A percentile compares a stretch with the other conserved stretches of the same genome.
Evolutionary conservation across 2,113 vertebrate genomes (phyloP).

Genomic region (Chlamydotis undulata): DNA sequence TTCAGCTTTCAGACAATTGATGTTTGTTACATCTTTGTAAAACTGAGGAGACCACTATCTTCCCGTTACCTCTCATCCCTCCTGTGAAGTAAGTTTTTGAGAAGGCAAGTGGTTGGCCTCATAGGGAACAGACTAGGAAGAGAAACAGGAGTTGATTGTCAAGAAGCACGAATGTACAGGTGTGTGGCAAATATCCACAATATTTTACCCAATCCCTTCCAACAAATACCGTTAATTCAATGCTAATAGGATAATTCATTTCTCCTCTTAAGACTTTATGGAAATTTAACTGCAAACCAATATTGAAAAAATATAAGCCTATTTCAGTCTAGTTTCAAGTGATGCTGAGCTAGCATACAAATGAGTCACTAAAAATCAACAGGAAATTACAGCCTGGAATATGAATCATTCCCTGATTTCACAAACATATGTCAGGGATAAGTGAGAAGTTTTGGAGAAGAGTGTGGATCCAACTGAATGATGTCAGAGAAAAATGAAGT

Average conservation of each 20-base stretch:
- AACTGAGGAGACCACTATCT: not conserved
- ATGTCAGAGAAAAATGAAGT: not conserved
- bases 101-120: not conserved
- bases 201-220: not conserved
- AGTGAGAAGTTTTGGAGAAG: not conserved
- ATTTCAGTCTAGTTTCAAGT: not conserved
- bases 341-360: constrained; percentile 45
- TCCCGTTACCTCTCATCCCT: not conserved
- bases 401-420: constrained; percentile 31
- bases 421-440: not conserved
- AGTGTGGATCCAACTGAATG: not conserved
- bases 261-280: not conserved
- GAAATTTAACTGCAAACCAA: not conserved
- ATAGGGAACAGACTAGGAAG: not conserved
- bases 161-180: not conserved
- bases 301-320: not conserved
- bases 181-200: accelerated
- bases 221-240: not conserved
- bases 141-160: not conserved
- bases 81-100: not conserved
- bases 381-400: constrained; percentile 38
- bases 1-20: not conserved
- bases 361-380: constrained; percentile 37
- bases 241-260: not conserved
- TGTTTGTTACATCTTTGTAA: not conserved